Conservation (phyloP, 2,888 invertebrate species). For the Ichneumon xanthorius region DNA sequence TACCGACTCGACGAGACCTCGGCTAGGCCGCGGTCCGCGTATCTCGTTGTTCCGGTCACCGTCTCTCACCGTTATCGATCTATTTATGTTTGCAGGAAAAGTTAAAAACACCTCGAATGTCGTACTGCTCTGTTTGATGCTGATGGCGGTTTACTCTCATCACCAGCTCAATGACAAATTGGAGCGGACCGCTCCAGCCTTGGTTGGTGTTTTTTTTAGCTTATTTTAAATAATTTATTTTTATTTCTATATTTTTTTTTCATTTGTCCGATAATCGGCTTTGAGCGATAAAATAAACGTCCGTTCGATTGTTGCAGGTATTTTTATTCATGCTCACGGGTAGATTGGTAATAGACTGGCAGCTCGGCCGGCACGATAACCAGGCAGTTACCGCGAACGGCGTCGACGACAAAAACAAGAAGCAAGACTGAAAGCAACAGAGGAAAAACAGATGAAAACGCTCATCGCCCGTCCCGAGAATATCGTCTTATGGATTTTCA, state of each 20-base stretch:
- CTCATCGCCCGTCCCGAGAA: conserved; percentile 55
- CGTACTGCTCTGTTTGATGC: conserved; percentile 92
- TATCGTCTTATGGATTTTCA: conserved; percentile 43
- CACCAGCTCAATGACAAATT: conserved; percentile 97
- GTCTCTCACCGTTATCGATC: neutral
- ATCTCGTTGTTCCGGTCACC: conserved; percentile 17
- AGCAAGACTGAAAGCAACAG: conserved; percentile 84
- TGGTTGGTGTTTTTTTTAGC: conserved; percentile 86
- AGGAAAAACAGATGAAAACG: conserved; percentile 37
- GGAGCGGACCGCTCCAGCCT: conserved; percentile 94
- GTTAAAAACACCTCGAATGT: conserved; percentile 96
- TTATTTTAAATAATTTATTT: neutral
- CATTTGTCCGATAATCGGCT: neutral
- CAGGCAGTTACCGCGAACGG: conserved; percentile 83
- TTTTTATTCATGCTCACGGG: conserved; percentile 97
- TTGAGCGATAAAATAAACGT: neutral
- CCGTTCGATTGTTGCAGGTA: conserved; percentile 82
- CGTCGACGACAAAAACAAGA: conserved; percentile 85
- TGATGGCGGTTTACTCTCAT: conserved; percentile 96
- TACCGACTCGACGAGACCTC: conserved; percentile 41
- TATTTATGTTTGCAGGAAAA: conserved; percentile 89
- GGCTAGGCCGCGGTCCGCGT: neutral
- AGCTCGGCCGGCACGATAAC: conserved; percentile 86
- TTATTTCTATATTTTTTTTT: neutral
- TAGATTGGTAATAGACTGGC: conserved; percentile 93